Evolutionary conservation across 2,113 vertebrate genomes (phyloP).

Genomic region (Hyla sarda): DNA sequence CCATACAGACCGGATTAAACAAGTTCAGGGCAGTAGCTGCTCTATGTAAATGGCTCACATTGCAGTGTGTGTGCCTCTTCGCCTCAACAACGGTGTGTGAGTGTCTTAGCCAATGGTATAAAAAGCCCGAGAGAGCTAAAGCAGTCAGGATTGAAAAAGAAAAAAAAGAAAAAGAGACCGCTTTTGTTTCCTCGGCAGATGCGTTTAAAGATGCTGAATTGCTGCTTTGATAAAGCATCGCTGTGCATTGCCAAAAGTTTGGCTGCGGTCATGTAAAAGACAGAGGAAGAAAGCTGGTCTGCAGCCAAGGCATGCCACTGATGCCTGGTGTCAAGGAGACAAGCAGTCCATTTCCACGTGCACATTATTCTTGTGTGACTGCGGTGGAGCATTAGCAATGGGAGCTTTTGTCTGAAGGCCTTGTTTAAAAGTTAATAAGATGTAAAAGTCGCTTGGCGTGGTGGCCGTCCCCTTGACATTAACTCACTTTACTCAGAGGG

Average conservation of each 20-base stretch:
- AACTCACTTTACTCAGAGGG: slow-evolving; percentile 32
- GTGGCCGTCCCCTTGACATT: slow-evolving; percentile 52
- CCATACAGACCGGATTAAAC: slow-evolving; percentile 83
- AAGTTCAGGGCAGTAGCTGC: slow-evolving; percentile 76
- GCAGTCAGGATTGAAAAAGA: slow-evolving; percentile 30
- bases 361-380: slow-evolving; percentile 51
- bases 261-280: slow-evolving; percentile 54
- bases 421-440: slow-evolving; percentile 61
- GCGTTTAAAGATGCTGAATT: slow-evolving; percentile 59
- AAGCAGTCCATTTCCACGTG: slow-evolving; percentile 54
- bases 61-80: neutral
- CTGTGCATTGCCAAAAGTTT: slow-evolving; percentile 56
- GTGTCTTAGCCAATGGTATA: slow-evolving; percentile 13
- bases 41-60: slow-evolving; percentile 5
- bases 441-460: slow-evolving; percentile 54
- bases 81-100: slow-evolving; percentile 8
- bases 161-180: slow-evolving; percentile 24
- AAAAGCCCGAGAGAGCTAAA: slow-evolving; percentile 12
- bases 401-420: slow-evolving; percentile 58
- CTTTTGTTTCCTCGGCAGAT: slow-evolving; percentile 59
- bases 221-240: slow-evolving; percentile 57
- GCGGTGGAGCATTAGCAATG: slow-evolving; percentile 51
- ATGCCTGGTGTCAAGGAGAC: slow-evolving; percentile 59
- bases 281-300: slow-evolving; percentile 49
- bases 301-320: slow-evolving; percentile 49